Percentiles rank a stretch among this genome's conserved stretches.
Evolutionary conservation across 2,888 invertebrate genomes (phyloP).

Genomic region (Pinctada fucata): DNA sequence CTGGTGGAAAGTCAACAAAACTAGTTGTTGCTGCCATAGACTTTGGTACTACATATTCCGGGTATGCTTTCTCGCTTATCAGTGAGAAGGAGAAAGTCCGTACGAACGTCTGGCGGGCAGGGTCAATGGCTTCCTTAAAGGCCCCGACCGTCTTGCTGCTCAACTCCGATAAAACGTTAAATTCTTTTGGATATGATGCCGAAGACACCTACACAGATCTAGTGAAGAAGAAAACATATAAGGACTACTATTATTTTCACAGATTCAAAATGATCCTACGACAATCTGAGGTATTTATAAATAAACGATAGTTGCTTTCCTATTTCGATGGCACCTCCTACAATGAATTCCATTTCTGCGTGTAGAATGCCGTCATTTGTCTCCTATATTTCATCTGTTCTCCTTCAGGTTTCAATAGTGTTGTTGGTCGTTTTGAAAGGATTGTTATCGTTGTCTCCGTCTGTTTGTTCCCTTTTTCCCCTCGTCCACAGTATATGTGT

Average conservation of each 20-base stretch:
- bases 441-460: too few relatives aligned
- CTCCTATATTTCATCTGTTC: too few relatives aligned
- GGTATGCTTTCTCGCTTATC: background rate
- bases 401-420: too few relatives aligned
- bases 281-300: background rate
- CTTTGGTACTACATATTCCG: background rate
- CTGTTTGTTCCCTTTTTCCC: too few relatives aligned
- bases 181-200: slow-evolving; percentile 1
- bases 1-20: too few relatives aligned
- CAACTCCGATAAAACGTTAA: background rate
- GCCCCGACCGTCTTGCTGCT: background rate
- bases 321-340: too few relatives aligned
- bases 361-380: too few relatives aligned
- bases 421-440: too few relatives aligned
- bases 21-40: background rate
- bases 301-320: too few relatives aligned
- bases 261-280: background rate
- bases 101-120: background rate
- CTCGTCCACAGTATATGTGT: too few relatives aligned
- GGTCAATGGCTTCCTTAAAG: background rate
- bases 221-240: background rate
- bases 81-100: background rate
- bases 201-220: background rate
- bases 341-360: too few relatives aligned
- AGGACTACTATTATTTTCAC: background rate